phyloP scores from a whole-genome alignment of 2,113 vertebrate genomes.

The Calidris pugnax region DNA sequence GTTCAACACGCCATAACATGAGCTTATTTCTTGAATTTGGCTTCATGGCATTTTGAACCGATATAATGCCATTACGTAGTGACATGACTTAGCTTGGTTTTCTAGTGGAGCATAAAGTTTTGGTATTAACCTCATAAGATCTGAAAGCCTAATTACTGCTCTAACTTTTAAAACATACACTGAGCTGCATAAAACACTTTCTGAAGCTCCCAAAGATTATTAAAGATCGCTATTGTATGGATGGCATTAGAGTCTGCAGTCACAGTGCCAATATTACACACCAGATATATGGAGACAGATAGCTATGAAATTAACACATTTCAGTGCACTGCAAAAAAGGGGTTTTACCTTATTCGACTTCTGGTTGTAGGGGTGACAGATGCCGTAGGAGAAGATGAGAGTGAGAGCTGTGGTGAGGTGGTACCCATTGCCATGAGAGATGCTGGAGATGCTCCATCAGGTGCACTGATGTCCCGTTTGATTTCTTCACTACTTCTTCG shows the following conservation, averaged over 20 bases:
- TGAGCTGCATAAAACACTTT: background rate
- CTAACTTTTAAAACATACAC: background rate
- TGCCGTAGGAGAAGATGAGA: conserved; percentile 86
- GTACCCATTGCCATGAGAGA: conserved; percentile 89
- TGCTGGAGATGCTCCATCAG: conserved; percentile 83
- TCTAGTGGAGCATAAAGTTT: background rate
- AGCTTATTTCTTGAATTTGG: background rate
- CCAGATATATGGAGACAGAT: background rate
- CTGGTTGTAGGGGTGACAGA: conserved; percentile 92
- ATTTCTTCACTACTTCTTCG: conserved; percentile 93
- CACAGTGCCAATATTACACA: background rate
- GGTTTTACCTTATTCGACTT: conserved; percentile 86
- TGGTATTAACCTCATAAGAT: background rate
- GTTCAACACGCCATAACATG: background rate
- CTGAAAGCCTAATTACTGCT: background rate
- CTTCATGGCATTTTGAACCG: background rate
- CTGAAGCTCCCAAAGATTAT: background rate
- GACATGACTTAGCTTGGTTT: background rate
- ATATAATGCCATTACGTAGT: background rate
- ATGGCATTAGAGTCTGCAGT: background rate
- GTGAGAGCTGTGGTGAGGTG: conserved; percentile 85
- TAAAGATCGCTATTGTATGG: background rate
- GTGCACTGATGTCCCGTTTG: conserved; percentile 85
- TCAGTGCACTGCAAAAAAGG: background rate
- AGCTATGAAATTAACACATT: background rate